Evolutionary conservation across 2,113 vertebrate species (phyloP), one percentile per base, ranked within the genome.

Genomic region (Micronycteris hirsuta): DNA sequence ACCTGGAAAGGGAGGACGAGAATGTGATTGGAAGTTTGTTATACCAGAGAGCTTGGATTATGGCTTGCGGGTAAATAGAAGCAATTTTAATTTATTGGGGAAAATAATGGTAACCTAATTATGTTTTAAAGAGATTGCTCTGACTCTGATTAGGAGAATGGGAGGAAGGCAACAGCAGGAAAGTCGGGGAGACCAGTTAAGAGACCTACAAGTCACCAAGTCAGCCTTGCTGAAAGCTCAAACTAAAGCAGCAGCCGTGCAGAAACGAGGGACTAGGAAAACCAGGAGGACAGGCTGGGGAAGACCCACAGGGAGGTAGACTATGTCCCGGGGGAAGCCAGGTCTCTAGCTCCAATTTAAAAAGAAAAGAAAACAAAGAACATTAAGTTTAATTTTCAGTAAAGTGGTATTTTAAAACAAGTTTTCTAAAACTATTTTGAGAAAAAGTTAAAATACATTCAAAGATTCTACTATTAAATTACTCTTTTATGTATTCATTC

Each of bases 331-430:
- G 73, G 61, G 1, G 15, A 74, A 61, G 41, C 13, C 7, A 73
- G 22, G 20, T 7, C n/a, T 84, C n/a, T 16, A 17, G 36, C 5
- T 67, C 81, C 19, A 65, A 14, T 0, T 0, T 16, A 52, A 45
- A 47, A 76, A 74, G 41, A 71, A 24, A 47, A 0, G 2, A 4
- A 78, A 61, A 43, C 3, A 28, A 67, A 86, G 61, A 10, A 0
- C 3, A 93, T n/a, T 22, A 43, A 26, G 15, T 33, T 78, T 47
- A n/a, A 89, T 86, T 89, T 89, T 89, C 65, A 91, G 54, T 49
- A 70, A 86, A 88, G 36, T 17, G 73, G 20, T 45, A 31, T 38
- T 93, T 82, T 73, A 7, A 54, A 36, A 41, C 36, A 74, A 11
- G 49, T 88, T 83, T 83, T 80, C 61, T 36, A 78, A 84, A 88